Conservation (phyloP, 2,888 invertebrate species). For the Sialis lutaria region DNA sequence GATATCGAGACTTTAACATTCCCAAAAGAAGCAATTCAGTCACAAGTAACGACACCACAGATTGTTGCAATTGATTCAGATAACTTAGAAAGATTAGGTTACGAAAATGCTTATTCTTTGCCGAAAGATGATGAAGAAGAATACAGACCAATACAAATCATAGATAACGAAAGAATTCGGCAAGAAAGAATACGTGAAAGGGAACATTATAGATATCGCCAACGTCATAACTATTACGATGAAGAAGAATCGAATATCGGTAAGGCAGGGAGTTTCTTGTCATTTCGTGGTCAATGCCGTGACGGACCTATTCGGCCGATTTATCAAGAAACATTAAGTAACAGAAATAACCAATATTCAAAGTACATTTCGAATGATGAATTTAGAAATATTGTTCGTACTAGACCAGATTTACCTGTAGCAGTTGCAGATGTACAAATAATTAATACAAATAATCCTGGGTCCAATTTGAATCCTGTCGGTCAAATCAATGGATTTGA, state of each 20-base stretch:
- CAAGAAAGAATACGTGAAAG: background rate
- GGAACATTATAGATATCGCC: too few species aligned
- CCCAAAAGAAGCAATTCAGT: background rate
- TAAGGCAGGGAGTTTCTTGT: too few species aligned
- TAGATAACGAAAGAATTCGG: background rate
- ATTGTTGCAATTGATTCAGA: background rate
- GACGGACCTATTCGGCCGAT: background rate
- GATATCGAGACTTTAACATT: background rate
- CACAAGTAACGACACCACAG: background rate
- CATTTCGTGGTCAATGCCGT: too few species aligned
- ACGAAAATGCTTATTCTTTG: background rate
- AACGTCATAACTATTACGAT: too few species aligned
- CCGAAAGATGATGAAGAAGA: background rate
- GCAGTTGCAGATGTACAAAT: background rate
- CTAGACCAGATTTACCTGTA: background rate
- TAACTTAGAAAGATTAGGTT: conserved; percentile 1
- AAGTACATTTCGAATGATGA: background rate
- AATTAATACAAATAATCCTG: too few species aligned
- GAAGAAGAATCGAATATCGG: too few species aligned
- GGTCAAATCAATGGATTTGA: background rate
- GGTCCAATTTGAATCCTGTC: background rate
- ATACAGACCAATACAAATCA: background rate
- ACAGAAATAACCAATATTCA: background rate
- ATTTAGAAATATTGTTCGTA: background rate
- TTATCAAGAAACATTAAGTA: background rate